Conservation (phyloP, 2,888 invertebrate genomes). For the Leptogaster cylindrica region DNA sequence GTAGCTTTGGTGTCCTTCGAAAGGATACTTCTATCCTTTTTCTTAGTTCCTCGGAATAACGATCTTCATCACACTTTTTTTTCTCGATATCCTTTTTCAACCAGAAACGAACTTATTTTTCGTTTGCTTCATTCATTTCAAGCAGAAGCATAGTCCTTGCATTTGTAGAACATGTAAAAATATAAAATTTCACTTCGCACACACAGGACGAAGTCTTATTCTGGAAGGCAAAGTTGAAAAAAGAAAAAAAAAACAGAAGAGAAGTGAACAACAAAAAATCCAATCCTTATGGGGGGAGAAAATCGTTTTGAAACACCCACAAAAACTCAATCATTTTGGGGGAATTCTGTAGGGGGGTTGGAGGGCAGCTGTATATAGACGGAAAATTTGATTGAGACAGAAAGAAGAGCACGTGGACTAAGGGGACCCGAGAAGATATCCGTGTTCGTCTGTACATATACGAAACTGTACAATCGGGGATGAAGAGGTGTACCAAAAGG, state of each 20-base stretch:
- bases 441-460: no score
- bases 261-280: neutral
- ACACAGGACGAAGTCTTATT: neutral
- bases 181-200: neutral
- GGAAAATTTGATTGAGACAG: neutral
- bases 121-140: neutral
- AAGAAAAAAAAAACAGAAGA: no score
- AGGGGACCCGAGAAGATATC: neutral
- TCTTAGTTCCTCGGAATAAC: conserved; percentile 19
- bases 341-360: neutral
- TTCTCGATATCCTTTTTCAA: conserved; percentile 26
- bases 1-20: conserved; percentile 13
- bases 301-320: conserved; percentile 7
- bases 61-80: conserved; percentile 29
- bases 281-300: neutral
- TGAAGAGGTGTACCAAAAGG: neutral
- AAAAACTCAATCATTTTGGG: neutral
- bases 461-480: neutral
- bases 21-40: conserved; percentile 28
- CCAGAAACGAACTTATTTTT: no score
- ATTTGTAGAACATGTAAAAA: neutral
- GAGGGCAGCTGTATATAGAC: neutral
- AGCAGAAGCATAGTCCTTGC: neutral
- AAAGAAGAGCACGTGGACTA: neutral
- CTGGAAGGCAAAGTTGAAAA: neutral